Evolutionary conservation across 1,140 invertebrate genomes (phyloP).

Genomic region (Pteromalus puparum): DNA sequence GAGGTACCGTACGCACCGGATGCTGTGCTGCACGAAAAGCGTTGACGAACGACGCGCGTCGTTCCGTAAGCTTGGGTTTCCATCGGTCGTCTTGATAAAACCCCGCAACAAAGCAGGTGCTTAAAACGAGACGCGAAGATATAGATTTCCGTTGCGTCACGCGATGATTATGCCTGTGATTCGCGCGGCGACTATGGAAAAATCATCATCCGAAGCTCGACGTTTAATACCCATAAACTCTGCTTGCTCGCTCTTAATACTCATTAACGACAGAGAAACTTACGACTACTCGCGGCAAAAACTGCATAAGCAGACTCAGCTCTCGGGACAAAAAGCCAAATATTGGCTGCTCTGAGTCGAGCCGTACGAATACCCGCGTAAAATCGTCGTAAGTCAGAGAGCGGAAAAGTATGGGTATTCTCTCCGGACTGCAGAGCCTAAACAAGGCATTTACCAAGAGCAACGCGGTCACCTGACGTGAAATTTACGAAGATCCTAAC

Average conservation of each 20-base stretch:
- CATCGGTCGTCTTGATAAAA: too few relatives aligned
- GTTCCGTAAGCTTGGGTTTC: background rate
- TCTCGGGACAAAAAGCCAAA: background rate
- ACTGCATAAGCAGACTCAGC: background rate
- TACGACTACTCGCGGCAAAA: background rate
- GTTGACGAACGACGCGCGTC: background rate
- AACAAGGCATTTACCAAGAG: slow-evolving; percentile 18
- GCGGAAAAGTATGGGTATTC: background rate
- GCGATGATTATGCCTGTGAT: too few relatives aligned
- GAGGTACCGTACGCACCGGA: background rate
- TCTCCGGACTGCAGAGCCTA: background rate
- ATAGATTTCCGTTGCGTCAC: background rate
- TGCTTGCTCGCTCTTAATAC: background rate
- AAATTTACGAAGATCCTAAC: slow-evolving; percentile 35
- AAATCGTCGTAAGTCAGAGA: background rate
- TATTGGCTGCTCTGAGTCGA: background rate
- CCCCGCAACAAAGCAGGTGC: too few relatives aligned
- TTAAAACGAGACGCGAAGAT: too few relatives aligned
- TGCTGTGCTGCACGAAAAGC: background rate
- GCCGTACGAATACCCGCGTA: background rate
- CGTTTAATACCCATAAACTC: slow-evolving; percentile 23
- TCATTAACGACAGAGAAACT: slow-evolving; percentile 32
- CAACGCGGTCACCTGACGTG: background rate
- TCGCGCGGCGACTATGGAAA: background rate
- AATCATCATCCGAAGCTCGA: background rate